Evolutionary conservation across 2,888 invertebrate species (phyloP).

Genomic region (Metopia argyrocephala): DNA sequence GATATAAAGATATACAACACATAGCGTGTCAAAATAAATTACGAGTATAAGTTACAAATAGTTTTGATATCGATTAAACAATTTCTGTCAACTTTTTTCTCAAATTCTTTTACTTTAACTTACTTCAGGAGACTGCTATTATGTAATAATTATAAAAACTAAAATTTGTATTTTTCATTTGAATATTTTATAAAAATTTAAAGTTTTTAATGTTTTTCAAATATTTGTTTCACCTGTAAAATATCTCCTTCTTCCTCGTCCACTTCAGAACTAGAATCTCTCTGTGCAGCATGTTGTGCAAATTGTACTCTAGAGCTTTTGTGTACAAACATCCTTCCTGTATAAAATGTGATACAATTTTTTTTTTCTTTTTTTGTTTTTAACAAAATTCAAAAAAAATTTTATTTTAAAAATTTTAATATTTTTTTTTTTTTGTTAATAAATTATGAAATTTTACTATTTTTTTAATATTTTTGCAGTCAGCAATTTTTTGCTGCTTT

Average conservation of each 20-base stretch:
- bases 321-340: slow-evolving; percentile 80
- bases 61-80: slow-evolving; percentile 37
- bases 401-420: slow-evolving; percentile 6
- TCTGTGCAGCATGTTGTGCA: slow-evolving; percentile 77
- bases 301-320: slow-evolving; percentile 76
- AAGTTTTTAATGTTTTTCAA: neutral
- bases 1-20: neutral
- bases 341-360: slow-evolving; percentile 1
- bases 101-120: slow-evolving; percentile 3
- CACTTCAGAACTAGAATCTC: slow-evolving; percentile 81
- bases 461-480: slow-evolving; percentile 19
- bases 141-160: slow-evolving; percentile 25
- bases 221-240: slow-evolving; percentile 73
- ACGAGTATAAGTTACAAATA: too few relatives aligned
- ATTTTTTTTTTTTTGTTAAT: neutral
- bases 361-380: neutral
- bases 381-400: slow-evolving; percentile 51
- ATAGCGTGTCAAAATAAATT: neutral
- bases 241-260: slow-evolving; percentile 81
- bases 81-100: neutral
- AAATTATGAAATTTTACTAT: slow-evolving; percentile 43
- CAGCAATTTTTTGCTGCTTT: slow-evolving; percentile 10
- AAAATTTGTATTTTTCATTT: neutral
- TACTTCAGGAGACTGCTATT: slow-evolving; percentile 20
- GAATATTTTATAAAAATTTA: neutral